Evolutionary conservation across 2,888 invertebrate genomes (phyloP).

Genomic region (Pterobdella sp.): DNA sequence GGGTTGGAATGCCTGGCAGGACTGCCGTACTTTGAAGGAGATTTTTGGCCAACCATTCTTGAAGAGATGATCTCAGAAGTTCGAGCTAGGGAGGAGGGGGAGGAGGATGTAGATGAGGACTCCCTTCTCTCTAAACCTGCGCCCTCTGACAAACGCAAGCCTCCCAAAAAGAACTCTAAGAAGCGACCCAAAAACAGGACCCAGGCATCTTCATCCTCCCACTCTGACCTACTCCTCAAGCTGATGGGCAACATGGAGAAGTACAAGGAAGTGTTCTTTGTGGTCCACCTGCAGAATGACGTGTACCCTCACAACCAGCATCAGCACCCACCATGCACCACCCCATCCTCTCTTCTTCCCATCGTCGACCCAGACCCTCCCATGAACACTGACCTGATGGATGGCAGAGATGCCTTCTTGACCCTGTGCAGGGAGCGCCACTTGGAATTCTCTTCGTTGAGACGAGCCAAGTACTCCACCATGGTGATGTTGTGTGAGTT

Average conservation of each 20-base stretch:
- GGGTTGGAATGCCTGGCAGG: slow-evolving; percentile 61
- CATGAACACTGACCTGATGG: slow-evolving; percentile 95
- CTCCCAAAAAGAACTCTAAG: slow-evolving; percentile 69
- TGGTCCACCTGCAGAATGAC: slow-evolving; percentile 78
- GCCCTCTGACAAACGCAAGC: slow-evolving; percentile 64
- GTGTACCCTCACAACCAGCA: slow-evolving; percentile 16
- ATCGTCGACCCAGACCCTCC: slow-evolving; percentile 95
- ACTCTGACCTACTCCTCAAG: slow-evolving; percentile 76
- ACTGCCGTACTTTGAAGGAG: slow-evolving; percentile 58
- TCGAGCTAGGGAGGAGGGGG: slow-evolving; percentile 65
- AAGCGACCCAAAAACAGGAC: slow-evolving; percentile 74
- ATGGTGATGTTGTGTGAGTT: slow-evolving; percentile 95
- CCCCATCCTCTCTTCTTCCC: slow-evolving; percentile 72
- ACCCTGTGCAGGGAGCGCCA: slow-evolving; percentile 94
- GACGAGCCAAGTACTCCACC: slow-evolving; percentile 89
- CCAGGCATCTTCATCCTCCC: slow-evolving; percentile 77
- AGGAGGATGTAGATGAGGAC: slow-evolving; percentile 92
- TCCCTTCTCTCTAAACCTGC: background rate
- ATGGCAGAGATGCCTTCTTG: slow-evolving; percentile 96
- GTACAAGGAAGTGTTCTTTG: slow-evolving; percentile 96
- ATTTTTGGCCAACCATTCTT: slow-evolving; percentile 98
- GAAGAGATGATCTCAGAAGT: slow-evolving; percentile 96
- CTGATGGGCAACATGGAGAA: slow-evolving; percentile 99
- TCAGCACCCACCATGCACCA: slow-evolving; percentile 61
- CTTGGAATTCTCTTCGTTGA: slow-evolving; percentile 91